phyloP scores from a whole-genome alignment of 2,113 vertebrate species.

The Aviceda subcristata region DNA sequence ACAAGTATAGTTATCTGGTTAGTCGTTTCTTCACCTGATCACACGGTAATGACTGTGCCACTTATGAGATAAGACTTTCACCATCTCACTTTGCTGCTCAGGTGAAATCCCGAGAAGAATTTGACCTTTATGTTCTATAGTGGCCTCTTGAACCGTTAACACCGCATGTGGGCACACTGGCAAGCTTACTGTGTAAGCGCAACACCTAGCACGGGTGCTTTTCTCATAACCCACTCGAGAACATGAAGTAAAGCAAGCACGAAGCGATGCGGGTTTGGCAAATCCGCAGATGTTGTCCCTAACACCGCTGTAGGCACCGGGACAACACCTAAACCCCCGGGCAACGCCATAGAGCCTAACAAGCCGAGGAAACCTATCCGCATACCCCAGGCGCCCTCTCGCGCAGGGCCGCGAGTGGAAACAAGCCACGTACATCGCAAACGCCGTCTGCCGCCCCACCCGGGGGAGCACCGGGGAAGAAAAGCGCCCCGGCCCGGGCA shows the following conservation, averaged over 20 bases:
- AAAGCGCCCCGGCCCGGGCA: not conserved
- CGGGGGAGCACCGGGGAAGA: not conserved
- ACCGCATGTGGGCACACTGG: rapidly evolving
- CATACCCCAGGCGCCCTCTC: rapidly evolving
- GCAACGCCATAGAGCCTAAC: rapidly evolving
- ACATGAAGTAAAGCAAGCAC: rapidly evolving
- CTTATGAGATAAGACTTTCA: not conserved
- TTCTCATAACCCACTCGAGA: not conserved
- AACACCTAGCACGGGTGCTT: not conserved
- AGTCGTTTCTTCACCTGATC: conserved; percentile 3
- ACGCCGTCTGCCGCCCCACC: rapidly evolving
- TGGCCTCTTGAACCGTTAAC: not conserved
- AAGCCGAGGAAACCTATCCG: not conserved
- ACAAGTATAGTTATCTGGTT: conserved; percentile 20
- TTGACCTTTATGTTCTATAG: not conserved
- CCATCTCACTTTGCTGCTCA: not conserved
- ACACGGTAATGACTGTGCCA: conserved; percentile 22
- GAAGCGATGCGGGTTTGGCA: rapidly evolving
- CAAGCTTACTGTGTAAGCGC: rapidly evolving
- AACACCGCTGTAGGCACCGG: rapidly evolving
- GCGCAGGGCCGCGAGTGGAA: not conserved
- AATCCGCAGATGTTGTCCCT: rapidly evolving
- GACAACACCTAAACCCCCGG: rapidly evolving
- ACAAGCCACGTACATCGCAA: rapidly evolving
- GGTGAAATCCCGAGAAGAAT: not conserved